A percentile compares a stretch with the other conserved stretches of the same genome.
Conservation (phyloP, 2,113 vertebrate genomes). For the Menidia beryllina region DNA sequence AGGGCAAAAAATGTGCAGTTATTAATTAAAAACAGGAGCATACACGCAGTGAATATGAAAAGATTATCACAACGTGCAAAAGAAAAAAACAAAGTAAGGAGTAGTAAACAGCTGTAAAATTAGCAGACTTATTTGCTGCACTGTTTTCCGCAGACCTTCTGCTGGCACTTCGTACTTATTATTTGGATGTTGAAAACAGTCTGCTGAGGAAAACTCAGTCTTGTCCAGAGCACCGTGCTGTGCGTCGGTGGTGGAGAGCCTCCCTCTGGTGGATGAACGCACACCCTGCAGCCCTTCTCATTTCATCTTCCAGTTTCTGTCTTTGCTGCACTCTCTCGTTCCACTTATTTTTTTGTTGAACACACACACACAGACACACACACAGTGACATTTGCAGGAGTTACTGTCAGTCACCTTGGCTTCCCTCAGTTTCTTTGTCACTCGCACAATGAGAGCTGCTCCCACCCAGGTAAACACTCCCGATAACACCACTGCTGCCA, state of each 20-base stretch:
- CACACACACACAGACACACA: background rate
- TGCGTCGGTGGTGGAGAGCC: conserved; percentile 12
- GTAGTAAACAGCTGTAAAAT: no score
- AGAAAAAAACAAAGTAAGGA: no score
- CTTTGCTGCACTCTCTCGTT: background rate
- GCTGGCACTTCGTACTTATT: no score
- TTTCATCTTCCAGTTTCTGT: background rate
- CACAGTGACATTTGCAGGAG: background rate
- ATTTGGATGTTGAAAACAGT: no score
- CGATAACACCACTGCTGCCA: background rate
- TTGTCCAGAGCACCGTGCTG: background rate
- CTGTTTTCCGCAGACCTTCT: no score
- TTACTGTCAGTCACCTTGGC: conserved; percentile 8
- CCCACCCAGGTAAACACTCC: conserved; percentile 17
- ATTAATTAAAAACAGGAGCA: no score
- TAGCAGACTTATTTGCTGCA: no score
- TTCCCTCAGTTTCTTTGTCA: conserved; percentile 28
- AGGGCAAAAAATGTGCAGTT: no score
- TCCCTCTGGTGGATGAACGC: conserved; percentile 38
- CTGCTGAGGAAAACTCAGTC: background rate
- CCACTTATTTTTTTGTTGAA: background rate
- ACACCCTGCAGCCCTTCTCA: rapidly evolving
- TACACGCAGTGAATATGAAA: no score
- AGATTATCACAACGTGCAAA: no score
- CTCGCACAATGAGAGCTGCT: background rate